Evolutionary conservation across 2,888 invertebrate genomes (phyloP).

Genomic region (Sipunculus nudus): DNA sequence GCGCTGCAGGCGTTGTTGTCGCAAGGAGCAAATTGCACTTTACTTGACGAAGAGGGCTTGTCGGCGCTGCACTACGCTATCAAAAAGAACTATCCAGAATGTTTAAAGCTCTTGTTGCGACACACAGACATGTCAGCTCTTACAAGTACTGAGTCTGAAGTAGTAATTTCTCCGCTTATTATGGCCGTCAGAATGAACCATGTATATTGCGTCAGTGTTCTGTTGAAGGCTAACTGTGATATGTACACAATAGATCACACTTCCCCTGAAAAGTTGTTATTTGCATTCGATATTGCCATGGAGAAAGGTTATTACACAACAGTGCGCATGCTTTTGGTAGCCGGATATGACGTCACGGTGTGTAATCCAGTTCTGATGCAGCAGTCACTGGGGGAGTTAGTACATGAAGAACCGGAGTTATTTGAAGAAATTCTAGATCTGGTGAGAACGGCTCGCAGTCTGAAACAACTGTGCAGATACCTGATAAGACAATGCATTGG

Average conservation of each 20-base stretch:
- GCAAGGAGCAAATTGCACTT: conserved; percentile 38
- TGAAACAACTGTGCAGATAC: conserved; percentile 1
- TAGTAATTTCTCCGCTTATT: conserved; percentile 2
- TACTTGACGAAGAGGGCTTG: conserved; percentile 40
- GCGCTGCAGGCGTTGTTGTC: conserved; percentile 40
- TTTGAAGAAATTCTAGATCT: background rate
- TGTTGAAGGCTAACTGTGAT: conserved; percentile 1
- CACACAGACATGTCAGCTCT: conserved; percentile 7
- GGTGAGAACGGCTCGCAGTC: background rate
- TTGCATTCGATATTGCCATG: background rate
- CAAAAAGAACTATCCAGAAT: conserved; percentile 7
- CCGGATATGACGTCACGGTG: background rate
- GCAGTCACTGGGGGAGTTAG: background rate
- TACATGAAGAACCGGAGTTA: background rate
- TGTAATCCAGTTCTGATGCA: background rate
- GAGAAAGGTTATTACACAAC: background rate
- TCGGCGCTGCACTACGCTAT: conserved; percentile 48
- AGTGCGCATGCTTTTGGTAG: conserved; percentile 1
- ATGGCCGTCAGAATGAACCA: conserved; percentile 7
- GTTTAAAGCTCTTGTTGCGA: conserved; percentile 13
- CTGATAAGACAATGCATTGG: background rate
- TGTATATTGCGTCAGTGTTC: background rate
- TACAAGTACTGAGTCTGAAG: conserved; percentile 18
- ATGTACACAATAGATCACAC: background rate
- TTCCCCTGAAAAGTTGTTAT: background rate